Evolutionary conservation across 2,797 vertebrate genomes (phyloP), one percentile per base, ranked within the genome.

Genomic region (Manis crassicaudata): DNA sequence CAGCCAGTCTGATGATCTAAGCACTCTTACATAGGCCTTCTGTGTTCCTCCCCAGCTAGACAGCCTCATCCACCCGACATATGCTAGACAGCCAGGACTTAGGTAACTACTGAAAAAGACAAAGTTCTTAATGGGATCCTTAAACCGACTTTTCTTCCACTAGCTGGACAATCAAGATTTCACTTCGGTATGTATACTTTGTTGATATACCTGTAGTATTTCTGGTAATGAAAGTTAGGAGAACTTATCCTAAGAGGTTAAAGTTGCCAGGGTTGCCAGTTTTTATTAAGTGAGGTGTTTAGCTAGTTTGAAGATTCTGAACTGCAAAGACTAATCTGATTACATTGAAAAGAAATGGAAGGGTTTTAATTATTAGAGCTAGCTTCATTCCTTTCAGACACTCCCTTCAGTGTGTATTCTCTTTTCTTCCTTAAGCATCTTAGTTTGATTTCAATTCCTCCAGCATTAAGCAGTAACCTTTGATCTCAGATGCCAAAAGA

Each of bases 81-180:
- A 37, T 2, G 62, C 1, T 6, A 81, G 43, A 68, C 43, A 86
- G 77, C 85, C 94, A 92, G 82, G 68, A 70, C 32, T 79, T n/a
- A 77, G 68, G 68, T 35, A 81, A 76, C 56, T 54, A 56, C 0
- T 18, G 29, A 50, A 76, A 79, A 82, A 40, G 32, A 50, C 46
- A 46, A 52, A 75, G 62, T 58, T 91, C 32, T 14, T 79, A 79
- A 88, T 9, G 16, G 46, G 87, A 88, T 88, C 88, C 46, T 79
- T 88, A 90, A 93, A 58, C 50, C 75, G 35, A 84, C 18, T 79
- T 88, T 92, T 52, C 87, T 90, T 92, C 43, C 54, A 86, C 4
- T 43, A 80, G 35, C 13, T 62, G 29, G 37, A 84, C 37, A 90
- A 79, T 21, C 5, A 60, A 77, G 40, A 82, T 50, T 77, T 82